Evolutionary conservation across 1,140 invertebrate species (phyloP).

Genomic region (Hestina assimilis): DNA sequence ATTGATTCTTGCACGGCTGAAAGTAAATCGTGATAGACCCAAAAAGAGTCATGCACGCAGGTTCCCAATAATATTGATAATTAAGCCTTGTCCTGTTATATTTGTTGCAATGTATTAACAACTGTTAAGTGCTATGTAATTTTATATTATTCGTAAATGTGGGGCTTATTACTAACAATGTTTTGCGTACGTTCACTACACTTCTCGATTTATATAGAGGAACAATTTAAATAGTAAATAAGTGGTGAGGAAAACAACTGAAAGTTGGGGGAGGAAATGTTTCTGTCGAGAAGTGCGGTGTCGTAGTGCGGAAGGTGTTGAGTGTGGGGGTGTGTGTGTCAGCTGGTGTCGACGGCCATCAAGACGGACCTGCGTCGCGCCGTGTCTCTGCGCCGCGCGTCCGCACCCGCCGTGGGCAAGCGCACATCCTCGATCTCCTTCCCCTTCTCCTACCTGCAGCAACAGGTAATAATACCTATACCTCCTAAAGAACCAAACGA

Average conservation of each 20-base stretch:
- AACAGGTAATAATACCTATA: not conserved
- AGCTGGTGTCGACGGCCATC: conserved; percentile 89
- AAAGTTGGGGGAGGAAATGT: not conserved
- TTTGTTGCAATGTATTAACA: not conserved
- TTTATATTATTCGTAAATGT: not conserved
- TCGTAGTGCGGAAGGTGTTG: conserved; percentile 15
- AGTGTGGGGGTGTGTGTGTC: conserved; percentile 40
- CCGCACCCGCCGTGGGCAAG: conserved; percentile 52
- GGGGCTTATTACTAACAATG: conserved; percentile 29
- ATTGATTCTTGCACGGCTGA: not conserved
- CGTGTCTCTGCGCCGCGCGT: conserved; percentile 79
- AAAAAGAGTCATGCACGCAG: not conserved
- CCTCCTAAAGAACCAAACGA: no score
- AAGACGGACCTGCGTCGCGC: conserved; percentile 88
- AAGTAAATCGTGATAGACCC: not conserved
- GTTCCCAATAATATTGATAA: not conserved
- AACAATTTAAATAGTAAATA: not conserved
- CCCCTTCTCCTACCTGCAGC: conserved; percentile 20
- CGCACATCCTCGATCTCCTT: conserved; percentile 46
- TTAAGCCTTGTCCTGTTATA: not conserved
- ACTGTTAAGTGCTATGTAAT: no score
- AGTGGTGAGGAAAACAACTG: not conserved
- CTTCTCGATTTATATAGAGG: conserved; percentile 10
- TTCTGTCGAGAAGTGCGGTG: conserved; percentile 7
- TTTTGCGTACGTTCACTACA: conserved; percentile 17